phyloP scores from a whole-genome alignment of 2,888 invertebrate species.

The Rhorus exstirpatorius region DNA sequence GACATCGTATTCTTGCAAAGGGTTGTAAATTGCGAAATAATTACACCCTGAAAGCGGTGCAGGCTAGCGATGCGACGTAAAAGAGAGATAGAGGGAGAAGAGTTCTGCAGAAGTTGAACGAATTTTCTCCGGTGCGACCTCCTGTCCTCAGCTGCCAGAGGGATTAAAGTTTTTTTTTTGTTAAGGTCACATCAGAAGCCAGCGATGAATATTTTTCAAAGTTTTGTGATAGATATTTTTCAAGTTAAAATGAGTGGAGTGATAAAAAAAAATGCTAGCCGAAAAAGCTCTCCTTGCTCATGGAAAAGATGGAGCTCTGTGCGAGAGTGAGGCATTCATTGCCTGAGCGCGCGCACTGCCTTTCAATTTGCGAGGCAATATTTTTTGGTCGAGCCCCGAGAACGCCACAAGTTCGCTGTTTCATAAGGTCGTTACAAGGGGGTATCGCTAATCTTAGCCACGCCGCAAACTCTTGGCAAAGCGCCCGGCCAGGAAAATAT shows the following conservation, averaged over 20 bases:
- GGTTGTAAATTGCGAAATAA: constrained; percentile 84
- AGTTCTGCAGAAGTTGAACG: constrained; percentile 57
- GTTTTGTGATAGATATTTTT: constrained; percentile 68
- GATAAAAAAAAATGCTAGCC: constrained; percentile 25
- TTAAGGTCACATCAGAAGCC: constrained; percentile 69
- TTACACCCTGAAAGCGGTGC: constrained; percentile 74
- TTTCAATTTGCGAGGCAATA: constrained; percentile 82
- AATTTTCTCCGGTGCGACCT: constrained; percentile 55
- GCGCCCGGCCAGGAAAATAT: constrained; percentile 79
- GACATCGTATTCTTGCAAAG: constrained; percentile 77
- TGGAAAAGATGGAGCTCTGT: constrained; percentile 40
- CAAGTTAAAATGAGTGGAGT: constrained; percentile 33
- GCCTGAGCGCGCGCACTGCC: constrained; percentile 73
- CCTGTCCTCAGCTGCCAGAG: constrained; percentile 71
- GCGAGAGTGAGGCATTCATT: constrained; percentile 15
- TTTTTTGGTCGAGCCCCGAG: constrained; percentile 75
- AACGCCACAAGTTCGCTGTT: constrained; percentile 76
- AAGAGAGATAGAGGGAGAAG: constrained; percentile 67
- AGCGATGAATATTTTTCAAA: constrained; percentile 67
- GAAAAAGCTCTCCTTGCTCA: constrained; percentile 31
- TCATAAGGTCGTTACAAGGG: constrained; percentile 81
- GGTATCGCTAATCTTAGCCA: constrained; percentile 80
- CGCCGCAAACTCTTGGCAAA: constrained; percentile 79
- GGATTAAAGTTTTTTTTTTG: constrained; percentile 74
- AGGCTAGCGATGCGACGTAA: background rate